Evolutionary conservation across 2,888 invertebrate genomes (phyloP).

Genomic region (Macrophya annulata): DNA sequence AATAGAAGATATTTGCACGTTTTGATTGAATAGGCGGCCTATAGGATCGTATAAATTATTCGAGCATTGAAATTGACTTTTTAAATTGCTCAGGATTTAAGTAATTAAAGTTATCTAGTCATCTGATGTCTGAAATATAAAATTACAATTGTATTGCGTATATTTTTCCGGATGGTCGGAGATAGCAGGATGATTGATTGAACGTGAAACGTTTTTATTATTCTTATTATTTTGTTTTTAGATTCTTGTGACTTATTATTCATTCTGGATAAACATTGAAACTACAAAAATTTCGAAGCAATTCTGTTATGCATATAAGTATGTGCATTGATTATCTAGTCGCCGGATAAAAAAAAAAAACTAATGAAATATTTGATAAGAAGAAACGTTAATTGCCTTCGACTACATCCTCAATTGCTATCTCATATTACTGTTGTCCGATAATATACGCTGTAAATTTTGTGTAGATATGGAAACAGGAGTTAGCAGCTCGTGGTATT

Average conservation of each 20-base stretch:
- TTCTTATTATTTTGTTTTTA: not conserved
- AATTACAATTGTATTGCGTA: not conserved
- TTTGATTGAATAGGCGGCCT: constrained; percentile 66
- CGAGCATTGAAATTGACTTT: constrained; percentile 22
- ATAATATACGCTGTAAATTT: not conserved
- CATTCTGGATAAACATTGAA: not conserved
- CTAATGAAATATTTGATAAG: not conserved
- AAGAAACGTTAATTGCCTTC: not conserved
- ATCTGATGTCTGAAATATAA: constrained; percentile 13
- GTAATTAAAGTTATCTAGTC: constrained; percentile 42
- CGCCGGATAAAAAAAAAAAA: not conserved
- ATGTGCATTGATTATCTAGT: not conserved
- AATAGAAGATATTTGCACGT: constrained; percentile 76
- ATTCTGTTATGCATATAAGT: not conserved
- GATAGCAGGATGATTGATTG: not conserved
- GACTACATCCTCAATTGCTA: not conserved
- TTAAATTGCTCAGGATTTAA: constrained; percentile 18
- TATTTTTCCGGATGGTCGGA: not conserved
- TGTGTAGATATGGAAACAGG: not conserved
- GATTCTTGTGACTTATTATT: not conserved
- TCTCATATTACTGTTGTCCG: not conserved
- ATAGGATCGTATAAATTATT: not conserved
- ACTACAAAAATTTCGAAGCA: not conserved
- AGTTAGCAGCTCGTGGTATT: not conserved
- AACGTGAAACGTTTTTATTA: not conserved